Conservation (phyloP, 53 echinoderm and acorn worm genomes). For the Holothuria leucospilota region DNA sequence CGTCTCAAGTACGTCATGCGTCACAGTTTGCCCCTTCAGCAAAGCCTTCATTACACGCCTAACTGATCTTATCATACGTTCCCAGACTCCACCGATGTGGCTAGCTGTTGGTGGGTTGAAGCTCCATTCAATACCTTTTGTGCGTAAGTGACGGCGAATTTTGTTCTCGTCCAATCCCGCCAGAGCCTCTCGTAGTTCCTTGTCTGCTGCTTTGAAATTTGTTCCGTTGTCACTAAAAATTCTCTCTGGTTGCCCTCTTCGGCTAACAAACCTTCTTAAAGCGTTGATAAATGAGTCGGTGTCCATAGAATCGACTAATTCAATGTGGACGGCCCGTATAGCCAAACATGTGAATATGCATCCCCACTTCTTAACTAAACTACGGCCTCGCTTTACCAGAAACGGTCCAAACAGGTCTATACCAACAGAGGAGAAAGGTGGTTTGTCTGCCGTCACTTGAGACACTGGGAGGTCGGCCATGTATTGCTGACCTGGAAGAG, state of each 20-base stretch:
- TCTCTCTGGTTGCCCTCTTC: slow-evolving; percentile 65
- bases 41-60: neutral
- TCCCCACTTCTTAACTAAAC: slow-evolving; percentile 61
- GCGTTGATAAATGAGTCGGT: slow-evolving; percentile 74
- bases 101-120: slow-evolving; percentile 46
- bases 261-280: slow-evolving; percentile 61
- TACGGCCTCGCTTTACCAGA: slow-evolving; percentile 62
- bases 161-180: slow-evolving; percentile 8
- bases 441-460: slow-evolving; percentile 66
- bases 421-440: slow-evolving; percentile 63
- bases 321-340: slow-evolving; percentile 64
- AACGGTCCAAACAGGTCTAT: slow-evolving; percentile 75
- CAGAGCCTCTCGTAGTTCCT: slow-evolving; percentile 51
- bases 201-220: slow-evolving; percentile 59
- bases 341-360: slow-evolving; percentile 70
- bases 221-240: slow-evolving; percentile 71
- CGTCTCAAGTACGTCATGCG: slow-evolving; percentile 55
- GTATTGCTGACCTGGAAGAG: slow-evolving; percentile 48
- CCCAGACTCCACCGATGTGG: no score
- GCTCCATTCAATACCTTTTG: slow-evolving; percentile 39
- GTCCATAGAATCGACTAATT: slow-evolving; percentile 56
- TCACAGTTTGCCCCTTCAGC: neutral
- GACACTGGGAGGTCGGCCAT: slow-evolving; percentile 68
- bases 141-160: neutral
- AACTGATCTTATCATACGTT: neutral